Conservation (phyloP, 1,140 invertebrate genomes). For the Eueides isabella region DNA sequence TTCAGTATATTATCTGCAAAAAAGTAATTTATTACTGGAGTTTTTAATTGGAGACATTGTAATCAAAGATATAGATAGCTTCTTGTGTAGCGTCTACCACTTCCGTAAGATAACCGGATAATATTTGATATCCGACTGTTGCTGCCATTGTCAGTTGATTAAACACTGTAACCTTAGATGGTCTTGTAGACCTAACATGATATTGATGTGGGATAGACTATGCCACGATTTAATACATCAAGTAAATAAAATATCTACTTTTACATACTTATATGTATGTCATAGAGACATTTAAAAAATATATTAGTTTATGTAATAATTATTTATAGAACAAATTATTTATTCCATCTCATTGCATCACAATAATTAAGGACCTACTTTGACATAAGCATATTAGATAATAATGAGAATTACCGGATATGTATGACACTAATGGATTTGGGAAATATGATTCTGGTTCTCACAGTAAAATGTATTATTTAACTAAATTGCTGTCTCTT, state of each 20-base stretch:
- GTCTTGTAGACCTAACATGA: not conserved
- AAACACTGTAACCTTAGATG: slow-evolving; percentile 1
- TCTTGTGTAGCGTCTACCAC: slow-evolving; percentile 9
- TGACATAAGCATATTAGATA: not conserved
- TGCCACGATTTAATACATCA: not conserved
- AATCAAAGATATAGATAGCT: not conserved
- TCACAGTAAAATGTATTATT: too few relatives aligned
- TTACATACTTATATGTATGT: too few relatives aligned
- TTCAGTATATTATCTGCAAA: too few relatives aligned
- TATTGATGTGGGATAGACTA: not conserved
- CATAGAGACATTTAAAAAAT: too few relatives aligned
- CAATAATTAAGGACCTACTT: not conserved
- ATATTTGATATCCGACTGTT: slow-evolving; percentile 23
- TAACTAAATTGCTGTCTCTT: not conserved
- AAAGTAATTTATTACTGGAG: too few relatives aligned
- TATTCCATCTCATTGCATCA: not conserved
- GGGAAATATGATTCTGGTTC: not conserved
- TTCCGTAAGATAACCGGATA: slow-evolving; percentile 24
- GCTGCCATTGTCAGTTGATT: slow-evolving; percentile 19
- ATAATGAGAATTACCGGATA: not conserved
- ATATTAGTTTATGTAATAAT: too few relatives aligned
- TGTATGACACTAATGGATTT: slow-evolving; percentile 3
- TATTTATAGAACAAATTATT: not conserved
- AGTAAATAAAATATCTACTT: not conserved
- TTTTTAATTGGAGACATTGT: not conserved